phyloP scores from a whole-genome alignment of 2,113 vertebrate species.

The Ia io region DNA sequence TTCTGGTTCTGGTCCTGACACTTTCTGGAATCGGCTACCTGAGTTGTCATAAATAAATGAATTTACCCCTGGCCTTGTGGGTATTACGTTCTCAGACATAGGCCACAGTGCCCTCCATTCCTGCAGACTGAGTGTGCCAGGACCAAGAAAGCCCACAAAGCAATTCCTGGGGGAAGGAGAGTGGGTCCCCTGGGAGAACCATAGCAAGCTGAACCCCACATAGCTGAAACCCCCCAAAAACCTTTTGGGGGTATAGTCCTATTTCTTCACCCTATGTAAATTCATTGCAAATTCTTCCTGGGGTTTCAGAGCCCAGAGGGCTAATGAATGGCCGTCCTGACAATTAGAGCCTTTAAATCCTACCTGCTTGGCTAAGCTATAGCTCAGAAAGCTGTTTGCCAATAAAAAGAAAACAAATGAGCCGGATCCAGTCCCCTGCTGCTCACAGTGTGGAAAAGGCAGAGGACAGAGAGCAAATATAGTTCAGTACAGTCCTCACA shows the following conservation, averaged over 20 bases:
- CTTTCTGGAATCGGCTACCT: not conserved
- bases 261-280: not conserved
- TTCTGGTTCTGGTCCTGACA: not conserved
- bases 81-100: not conserved
- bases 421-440: not conserved
- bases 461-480: not conserved
- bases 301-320: not conserved
- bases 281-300: not conserved
- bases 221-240: not conserved
- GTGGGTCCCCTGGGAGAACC: not conserved
- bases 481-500: not conserved
- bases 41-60: too few species aligned
- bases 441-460: constrained; percentile 5
- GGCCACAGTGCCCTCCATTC: not conserved
- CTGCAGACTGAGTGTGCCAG: not conserved
- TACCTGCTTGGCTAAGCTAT: not conserved
- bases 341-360: not conserved
- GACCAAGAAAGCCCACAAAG: not conserved
- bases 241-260: not conserved
- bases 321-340: not conserved
- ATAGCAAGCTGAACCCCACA: not conserved
- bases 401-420: not conserved
- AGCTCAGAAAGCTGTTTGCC: not conserved
- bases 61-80: too few species aligned
- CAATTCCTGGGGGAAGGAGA: not conserved